phyloP scores from a whole-genome alignment of 2,113 vertebrate species.

The Glaucomys volans region DNA sequence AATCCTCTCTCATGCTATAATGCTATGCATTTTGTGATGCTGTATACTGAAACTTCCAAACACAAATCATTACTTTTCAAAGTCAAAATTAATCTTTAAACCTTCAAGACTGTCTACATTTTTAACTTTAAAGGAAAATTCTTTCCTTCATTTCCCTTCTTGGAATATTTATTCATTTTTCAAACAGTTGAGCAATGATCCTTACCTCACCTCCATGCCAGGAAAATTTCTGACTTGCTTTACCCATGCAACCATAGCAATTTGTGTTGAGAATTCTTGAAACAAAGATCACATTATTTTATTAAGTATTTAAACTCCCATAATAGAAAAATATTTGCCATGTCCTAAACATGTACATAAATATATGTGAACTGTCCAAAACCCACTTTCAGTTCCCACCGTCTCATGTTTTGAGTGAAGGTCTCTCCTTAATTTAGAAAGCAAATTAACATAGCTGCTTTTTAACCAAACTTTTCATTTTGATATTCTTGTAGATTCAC shows the following conservation, averaged over 20 bases:
- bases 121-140: background rate
- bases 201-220: too few species aligned
- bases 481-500: background rate
- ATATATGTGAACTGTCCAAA: too few species aligned
- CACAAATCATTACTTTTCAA: background rate
- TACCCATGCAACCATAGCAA: background rate
- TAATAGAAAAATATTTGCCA: background rate
- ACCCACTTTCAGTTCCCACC: too few species aligned
- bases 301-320: background rate
- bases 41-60: background rate
- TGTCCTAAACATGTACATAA: too few species aligned
- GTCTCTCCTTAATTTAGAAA: background rate
- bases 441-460: background rate
- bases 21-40: background rate
- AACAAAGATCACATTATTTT: background rate
- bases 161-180: background rate
- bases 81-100: background rate
- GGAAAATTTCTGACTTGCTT: background rate
- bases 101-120: background rate
- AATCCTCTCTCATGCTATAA: background rate
- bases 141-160: background rate
- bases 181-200: background rate
- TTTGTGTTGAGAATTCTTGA: background rate
- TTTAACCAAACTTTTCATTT: background rate
- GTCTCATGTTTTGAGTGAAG: too few species aligned